Evolutionary conservation across 2,888 invertebrate genomes (phyloP).

Genomic region (Camponotus fellah): DNA sequence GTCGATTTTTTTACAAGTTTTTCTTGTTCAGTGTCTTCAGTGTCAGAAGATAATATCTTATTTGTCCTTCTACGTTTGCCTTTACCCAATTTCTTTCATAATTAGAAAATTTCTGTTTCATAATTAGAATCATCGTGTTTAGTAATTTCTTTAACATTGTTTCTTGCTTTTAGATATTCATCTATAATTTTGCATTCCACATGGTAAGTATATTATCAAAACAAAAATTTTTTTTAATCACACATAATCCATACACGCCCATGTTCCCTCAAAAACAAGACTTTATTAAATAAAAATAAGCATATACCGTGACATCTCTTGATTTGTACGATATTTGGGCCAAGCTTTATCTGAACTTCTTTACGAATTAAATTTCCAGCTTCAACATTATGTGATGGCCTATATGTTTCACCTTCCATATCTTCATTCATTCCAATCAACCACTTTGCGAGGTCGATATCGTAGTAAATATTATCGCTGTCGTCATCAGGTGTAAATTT

Average conservation of each 20-base stretch:
- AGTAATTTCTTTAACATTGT: conserved; percentile 20
- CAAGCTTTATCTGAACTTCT: conserved; percentile 19
- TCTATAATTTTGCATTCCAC: background rate
- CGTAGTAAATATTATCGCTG: background rate
- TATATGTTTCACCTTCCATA: conserved; percentile 27
- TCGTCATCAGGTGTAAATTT: conserved; percentile 22
- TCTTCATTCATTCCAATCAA: conserved; percentile 18
- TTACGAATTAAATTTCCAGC: conserved; percentile 20
- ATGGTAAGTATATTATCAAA: conserved; percentile 3
- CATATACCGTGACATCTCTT: conserved; percentile 29
- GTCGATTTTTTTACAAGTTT: conserved; percentile 22
- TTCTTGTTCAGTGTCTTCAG: background rate
- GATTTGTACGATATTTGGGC: background rate
- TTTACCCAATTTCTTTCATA: conserved; percentile 18
- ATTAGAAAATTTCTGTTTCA: too few relatives aligned
- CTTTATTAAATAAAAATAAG: conserved; percentile 5
- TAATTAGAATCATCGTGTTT: conserved; percentile 22
- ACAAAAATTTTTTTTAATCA: background rate
- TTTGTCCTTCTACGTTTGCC: background rate
- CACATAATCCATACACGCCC: background rate
- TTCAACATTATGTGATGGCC: conserved; percentile 23
- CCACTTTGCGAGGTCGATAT: conserved; percentile 23
- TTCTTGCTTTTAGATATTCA: conserved; percentile 15
- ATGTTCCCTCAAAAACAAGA: background rate
- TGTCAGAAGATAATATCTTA: background rate